A percentile compares a stretch with the other conserved stretches of the same genome.
Conservation (phyloP, 2,888 invertebrate species). For the Oscheius sp. region DNA sequence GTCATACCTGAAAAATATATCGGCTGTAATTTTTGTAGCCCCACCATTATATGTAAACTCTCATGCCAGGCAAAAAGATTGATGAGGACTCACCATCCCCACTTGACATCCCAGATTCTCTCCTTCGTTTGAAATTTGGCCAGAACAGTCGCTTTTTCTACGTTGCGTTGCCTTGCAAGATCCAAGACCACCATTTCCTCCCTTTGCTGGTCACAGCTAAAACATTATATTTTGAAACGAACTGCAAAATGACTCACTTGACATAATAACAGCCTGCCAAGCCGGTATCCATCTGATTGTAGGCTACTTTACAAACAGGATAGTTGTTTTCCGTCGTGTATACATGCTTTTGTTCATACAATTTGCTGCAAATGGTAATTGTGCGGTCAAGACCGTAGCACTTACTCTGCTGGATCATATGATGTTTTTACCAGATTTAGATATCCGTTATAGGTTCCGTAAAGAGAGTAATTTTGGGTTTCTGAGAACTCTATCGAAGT, state of each 20-base stretch:
- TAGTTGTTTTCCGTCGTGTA: background rate
- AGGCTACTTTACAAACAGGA: background rate
- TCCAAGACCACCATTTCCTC: constrained; percentile 20
- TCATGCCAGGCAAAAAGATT: too few species aligned
- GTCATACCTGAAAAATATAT: constrained; percentile 13
- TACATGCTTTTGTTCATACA: constrained; percentile 5
- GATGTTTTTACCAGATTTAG: background rate
- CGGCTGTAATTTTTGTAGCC: background rate
- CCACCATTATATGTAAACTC: too few species aligned
- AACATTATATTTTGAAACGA: background rate
- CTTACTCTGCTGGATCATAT: constrained; percentile 4
- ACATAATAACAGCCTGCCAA: constrained; percentile 4
- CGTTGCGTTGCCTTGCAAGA: constrained; percentile 7
- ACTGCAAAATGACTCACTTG: background rate
- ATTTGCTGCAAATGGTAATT: background rate
- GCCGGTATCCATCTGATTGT: constrained; percentile 22
- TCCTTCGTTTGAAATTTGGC: constrained; percentile 10
- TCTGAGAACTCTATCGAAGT: constrained; percentile 15
- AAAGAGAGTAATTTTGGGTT: background rate
- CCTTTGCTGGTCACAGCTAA: background rate
- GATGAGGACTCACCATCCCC: constrained; percentile 9
- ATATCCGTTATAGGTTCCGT: constrained; percentile 14
- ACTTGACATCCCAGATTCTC: background rate
- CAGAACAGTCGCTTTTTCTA: background rate
- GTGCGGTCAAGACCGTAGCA: background rate